Evolutionary conservation across 2,113 vertebrate species (phyloP).

Genomic region (Carassius carassius): DNA sequence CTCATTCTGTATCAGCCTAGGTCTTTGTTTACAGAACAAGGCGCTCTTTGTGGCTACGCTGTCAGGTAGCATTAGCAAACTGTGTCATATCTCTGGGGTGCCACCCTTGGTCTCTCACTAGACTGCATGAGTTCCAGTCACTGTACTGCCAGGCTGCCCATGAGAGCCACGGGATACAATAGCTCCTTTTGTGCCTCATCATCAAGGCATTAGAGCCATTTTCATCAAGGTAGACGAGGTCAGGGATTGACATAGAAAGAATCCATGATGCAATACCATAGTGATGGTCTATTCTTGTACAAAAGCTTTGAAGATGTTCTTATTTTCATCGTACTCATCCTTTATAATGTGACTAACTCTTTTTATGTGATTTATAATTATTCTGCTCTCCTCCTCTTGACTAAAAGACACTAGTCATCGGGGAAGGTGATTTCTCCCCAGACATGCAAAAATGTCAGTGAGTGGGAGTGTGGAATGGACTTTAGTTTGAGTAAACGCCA

Average conservation of each 20-base stretch:
- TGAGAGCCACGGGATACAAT: conserved; percentile 78
- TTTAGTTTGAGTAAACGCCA: background rate
- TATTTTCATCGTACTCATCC: background rate
- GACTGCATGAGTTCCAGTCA: conserved; percentile 67
- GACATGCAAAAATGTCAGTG: conserved; percentile 2
- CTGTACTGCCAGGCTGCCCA: conserved; percentile 68
- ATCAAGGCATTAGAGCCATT: conserved; percentile 72
- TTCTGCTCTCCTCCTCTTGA: background rate
- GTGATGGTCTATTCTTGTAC: background rate
- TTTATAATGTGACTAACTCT: background rate
- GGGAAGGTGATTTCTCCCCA: background rate
- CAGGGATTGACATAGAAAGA: conserved; percentile 18
- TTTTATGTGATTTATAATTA: conserved; percentile 3
- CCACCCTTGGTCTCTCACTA: conserved; percentile 59
- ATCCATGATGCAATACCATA: background rate
- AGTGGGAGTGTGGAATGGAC: background rate
- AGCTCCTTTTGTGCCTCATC: conserved; percentile 76
- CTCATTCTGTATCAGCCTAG: background rate
- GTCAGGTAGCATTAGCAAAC: conserved; percentile 79
- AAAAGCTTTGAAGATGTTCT: background rate
- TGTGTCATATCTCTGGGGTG: conserved; percentile 71
- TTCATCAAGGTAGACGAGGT: conserved; percentile 49
- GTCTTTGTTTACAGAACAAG: conserved; percentile 56
- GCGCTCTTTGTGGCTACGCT: conserved; percentile 75
- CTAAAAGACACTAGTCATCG: background rate